phyloP scores from a whole-genome alignment of 2,113 vertebrate genomes.

The Neoarius graeffei region DNA sequence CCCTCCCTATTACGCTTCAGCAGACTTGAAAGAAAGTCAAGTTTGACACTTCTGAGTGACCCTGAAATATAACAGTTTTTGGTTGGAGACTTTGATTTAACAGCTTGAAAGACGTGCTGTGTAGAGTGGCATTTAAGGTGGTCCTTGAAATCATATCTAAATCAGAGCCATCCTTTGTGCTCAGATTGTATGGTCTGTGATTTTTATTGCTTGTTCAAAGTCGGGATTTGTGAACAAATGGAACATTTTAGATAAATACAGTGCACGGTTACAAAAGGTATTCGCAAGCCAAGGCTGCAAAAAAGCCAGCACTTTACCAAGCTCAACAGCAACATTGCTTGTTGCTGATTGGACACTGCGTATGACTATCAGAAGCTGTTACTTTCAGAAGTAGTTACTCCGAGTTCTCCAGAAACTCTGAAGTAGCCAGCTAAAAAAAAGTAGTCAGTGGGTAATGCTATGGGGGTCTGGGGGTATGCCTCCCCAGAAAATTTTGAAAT shows the following conservation, averaged over 20 bases:
- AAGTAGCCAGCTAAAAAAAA: no score
- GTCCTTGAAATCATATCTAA: neutral
- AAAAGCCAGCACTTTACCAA: neutral
- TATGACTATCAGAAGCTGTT: neutral
- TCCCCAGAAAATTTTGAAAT: no score
- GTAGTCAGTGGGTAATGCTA: no score
- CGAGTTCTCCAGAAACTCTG: no score
- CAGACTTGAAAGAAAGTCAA: conserved; percentile 25
- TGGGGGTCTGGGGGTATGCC: no score
- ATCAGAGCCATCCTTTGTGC: neutral
- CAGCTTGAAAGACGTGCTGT: neutral
- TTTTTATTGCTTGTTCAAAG: neutral
- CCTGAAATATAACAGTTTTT: neutral
- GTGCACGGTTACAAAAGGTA: neutral
- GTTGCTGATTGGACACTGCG: neutral
- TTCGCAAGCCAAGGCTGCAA: neutral
- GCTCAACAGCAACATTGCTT: no score
- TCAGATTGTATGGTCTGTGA: no score
- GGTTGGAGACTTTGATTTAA: conserved; percentile 16
- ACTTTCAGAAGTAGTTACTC: no score
- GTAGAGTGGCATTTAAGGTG: neutral
- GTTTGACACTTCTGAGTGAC: conserved; percentile 21
- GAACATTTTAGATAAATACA: neutral
- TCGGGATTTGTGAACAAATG: neutral
- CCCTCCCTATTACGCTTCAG: neutral